These are phyloP conservation scores for Riparia riparia DNA, from an alignment of 2,113 vertebrate genomes.

Conservation along the genomic window DNA sequence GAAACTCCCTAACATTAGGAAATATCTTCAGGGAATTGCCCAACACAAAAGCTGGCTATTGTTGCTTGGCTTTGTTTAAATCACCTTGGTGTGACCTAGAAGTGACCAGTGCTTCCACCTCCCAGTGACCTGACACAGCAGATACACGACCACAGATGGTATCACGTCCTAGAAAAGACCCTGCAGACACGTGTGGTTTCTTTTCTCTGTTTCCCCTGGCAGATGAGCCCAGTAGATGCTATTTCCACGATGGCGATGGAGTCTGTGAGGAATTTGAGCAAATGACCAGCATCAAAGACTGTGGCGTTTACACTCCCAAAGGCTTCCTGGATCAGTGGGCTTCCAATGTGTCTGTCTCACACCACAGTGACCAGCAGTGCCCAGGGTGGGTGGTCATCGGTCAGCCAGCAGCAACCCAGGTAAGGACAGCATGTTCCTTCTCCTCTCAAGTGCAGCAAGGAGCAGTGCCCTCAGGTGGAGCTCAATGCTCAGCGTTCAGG, in stretches of 20 bases:
- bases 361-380: slow-evolving; percentile 90
- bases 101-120: neutral
- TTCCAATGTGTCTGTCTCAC: slow-evolving; percentile 88
- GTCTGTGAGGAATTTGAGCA: slow-evolving; percentile 97
- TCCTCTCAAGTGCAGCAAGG: neutral
- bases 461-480: neutral
- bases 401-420: slow-evolving; percentile 93
- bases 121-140: neutral
- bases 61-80: neutral
- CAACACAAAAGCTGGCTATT: neutral
- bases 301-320: slow-evolving; percentile 93
- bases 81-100: neutral
- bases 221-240: slow-evolving; percentile 96
- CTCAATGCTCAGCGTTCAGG: fast-evolving
- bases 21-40: neutral
- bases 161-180: neutral
- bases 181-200: neutral
- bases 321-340: slow-evolving; percentile 98
- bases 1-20: neutral
- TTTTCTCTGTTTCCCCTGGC: neutral
- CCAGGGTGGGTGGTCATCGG: slow-evolving; percentile 92
- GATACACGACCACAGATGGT: neutral
- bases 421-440: slow-evolving; percentile 54
- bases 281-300: slow-evolving; percentile 94
- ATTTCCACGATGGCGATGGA: slow-evolving; percentile 95